phyloP scores from a whole-genome alignment of 2,888 invertebrate species.

The Zelleria hepariella region DNA sequence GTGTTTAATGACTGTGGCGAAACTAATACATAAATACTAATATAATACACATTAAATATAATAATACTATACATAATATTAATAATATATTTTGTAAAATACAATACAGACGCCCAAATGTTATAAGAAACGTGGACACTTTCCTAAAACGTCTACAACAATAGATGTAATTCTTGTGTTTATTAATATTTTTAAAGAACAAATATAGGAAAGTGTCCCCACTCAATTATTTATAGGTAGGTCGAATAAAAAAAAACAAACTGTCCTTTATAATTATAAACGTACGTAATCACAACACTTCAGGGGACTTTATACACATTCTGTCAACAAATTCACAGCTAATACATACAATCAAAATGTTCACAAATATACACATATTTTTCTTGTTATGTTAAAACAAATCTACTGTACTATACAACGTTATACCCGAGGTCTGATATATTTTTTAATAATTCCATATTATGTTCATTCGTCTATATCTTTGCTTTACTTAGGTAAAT shows the following conservation, averaged over 20 bases:
- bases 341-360: slow-evolving; percentile 28
- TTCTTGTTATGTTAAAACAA: no score
- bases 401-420: slow-evolving; percentile 22
- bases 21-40: not conserved
- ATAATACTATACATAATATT: not conserved
- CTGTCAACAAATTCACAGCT: slow-evolving; percentile 28
- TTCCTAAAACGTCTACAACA: no score
- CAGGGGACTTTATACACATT: slow-evolving; percentile 50
- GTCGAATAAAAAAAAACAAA: no score
- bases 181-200: no score
- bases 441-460: not conserved
- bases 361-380: slow-evolving; percentile 61
- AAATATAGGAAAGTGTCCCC: no score
- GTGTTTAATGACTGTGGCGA: not conserved
- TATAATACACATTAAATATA: not conserved
- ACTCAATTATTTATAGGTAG: no score
- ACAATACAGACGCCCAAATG: no score
- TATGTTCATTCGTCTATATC: not conserved
- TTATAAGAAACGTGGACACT: no score
- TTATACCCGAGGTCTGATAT: slow-evolving; percentile 14
- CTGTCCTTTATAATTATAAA: slow-evolving; percentile 1
- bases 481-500: not conserved
- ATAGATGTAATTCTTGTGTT: no score
- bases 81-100: no score
- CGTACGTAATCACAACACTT: slow-evolving; percentile 57